Evolutionary conservation across 2,888 invertebrate genomes (phyloP).

Genomic region (Metallyticus violacea): DNA sequence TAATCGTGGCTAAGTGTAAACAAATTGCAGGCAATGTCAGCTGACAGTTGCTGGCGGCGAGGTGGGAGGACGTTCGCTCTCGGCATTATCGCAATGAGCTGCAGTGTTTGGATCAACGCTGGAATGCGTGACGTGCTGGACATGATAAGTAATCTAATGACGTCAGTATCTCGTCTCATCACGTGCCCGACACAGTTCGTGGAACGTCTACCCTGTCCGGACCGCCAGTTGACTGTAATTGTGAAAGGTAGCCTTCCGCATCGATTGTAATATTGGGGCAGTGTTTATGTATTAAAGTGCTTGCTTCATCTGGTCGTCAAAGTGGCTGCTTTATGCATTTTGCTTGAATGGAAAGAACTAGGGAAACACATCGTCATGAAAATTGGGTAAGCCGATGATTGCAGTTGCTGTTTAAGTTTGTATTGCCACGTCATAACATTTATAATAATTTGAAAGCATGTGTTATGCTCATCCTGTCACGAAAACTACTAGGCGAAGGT

Average conservation of each 20-base stretch:
- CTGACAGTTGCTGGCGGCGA: too few species aligned
- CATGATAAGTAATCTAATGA: not conserved
- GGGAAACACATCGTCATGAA: not conserved
- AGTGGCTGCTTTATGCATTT: not conserved
- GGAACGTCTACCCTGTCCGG: not conserved
- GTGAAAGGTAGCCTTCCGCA: not conserved
- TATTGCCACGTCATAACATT: not conserved
- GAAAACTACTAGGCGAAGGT: too few species aligned
- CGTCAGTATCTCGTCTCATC: not conserved
- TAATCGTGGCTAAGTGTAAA: not conserved
- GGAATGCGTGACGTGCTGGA: not conserved
- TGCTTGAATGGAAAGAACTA: not conserved
- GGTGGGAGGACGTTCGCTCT: too few species aligned
- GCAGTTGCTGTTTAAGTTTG: too few species aligned
- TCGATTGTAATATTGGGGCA: too few species aligned
- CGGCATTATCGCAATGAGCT: not conserved
- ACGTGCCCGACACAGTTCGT: not conserved
- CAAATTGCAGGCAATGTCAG: not conserved
- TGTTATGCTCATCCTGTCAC: too few species aligned
- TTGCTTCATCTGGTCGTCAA: not conserved
- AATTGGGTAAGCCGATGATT: not conserved
- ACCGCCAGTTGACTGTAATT: not conserved
- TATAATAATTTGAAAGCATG: too few species aligned
- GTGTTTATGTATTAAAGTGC: not conserved
- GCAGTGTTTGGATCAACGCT: not conserved